These are phyloP conservation scores for Calephelis virginiensis DNA, from an alignment of 1,140 invertebrate species.

Conservation along the genomic window DNA sequence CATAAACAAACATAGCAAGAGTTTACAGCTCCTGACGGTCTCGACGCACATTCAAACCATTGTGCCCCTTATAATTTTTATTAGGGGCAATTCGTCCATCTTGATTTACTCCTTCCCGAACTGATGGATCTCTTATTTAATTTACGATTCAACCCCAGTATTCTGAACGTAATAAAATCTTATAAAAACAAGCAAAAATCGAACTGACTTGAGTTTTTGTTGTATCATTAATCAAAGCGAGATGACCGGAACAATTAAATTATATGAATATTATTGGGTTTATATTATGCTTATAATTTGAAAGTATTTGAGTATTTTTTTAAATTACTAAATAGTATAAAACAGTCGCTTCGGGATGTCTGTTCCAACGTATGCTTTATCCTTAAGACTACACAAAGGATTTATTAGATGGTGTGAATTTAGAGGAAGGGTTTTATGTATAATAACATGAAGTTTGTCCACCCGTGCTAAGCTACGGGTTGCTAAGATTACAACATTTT, in stretches of 20 bases:
- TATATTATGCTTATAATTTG: background rate
- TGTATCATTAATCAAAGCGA: conserved; percentile 19
- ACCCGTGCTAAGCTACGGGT: too few species aligned
- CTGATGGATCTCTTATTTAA: conserved; percentile 77
- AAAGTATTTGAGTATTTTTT: too few species aligned
- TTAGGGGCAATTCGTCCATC: conserved; percentile 75
- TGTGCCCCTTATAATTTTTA: conserved; percentile 78
- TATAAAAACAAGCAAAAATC: conserved; percentile 74
- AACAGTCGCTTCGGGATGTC: too few species aligned
- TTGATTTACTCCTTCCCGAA: conserved; percentile 78
- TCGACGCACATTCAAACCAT: conserved; percentile 68
- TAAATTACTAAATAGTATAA: too few species aligned
- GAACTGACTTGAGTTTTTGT: conserved; percentile 35
- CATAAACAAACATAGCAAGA: conserved; percentile 77
- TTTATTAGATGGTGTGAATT: too few species aligned
- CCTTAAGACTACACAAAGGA: too few species aligned
- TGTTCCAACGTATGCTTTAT: too few species aligned
- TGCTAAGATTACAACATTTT: too few species aligned
- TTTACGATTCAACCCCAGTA: conserved; percentile 72
- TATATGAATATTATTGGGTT: conserved; percentile 24
- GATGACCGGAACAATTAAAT: conserved; percentile 21
- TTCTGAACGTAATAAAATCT: conserved; percentile 70
- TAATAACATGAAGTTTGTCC: too few species aligned
- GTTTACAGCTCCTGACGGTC: conserved; percentile 73
- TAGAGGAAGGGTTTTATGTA: too few species aligned